Conservation (phyloP, 2,888 invertebrate species). For the Agrochola circellaris region DNA sequence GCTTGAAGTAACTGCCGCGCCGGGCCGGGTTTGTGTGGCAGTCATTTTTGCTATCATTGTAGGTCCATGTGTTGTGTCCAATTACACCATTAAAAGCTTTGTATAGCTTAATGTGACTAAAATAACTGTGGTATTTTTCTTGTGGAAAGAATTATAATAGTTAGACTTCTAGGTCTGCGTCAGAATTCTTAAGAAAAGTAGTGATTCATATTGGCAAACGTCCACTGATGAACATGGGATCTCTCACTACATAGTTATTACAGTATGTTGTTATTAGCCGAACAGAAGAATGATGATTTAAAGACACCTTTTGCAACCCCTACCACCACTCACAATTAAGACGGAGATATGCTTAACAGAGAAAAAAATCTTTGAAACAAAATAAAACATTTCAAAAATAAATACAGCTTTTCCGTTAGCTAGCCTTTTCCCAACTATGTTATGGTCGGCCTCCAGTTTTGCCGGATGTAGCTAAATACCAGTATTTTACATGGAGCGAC, state of each 20-base stretch:
- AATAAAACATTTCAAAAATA: too few species aligned
- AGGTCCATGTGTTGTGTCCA: not conserved
- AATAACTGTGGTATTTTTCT: not conserved
- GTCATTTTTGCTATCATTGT: not conserved
- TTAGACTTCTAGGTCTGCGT: slow-evolving; percentile 6
- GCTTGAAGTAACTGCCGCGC: too few species aligned
- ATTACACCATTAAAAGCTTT: not conserved
- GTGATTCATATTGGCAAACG: slow-evolving; percentile 28
- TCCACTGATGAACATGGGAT: not conserved
- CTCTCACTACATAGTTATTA: not conserved
- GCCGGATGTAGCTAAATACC: too few species aligned
- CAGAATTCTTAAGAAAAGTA: not conserved
- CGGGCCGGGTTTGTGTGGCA: not conserved
- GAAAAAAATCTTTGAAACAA: too few species aligned
- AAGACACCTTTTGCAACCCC: too few species aligned
- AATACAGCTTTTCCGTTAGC: not conserved
- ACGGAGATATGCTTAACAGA: too few species aligned
- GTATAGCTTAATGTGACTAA: not conserved
- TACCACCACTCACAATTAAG: too few species aligned
- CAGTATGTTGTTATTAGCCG: not conserved
- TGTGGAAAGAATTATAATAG: not conserved
- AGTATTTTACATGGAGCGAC: too few species aligned
- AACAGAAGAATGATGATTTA: too few species aligned
- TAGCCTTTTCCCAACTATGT: too few species aligned
- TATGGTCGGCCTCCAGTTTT: too few species aligned